These are phyloP conservation scores for Callospermophilus lateralis DNA, from an alignment of 2,113 vertebrate species.

Conservation along the genomic window DNA sequence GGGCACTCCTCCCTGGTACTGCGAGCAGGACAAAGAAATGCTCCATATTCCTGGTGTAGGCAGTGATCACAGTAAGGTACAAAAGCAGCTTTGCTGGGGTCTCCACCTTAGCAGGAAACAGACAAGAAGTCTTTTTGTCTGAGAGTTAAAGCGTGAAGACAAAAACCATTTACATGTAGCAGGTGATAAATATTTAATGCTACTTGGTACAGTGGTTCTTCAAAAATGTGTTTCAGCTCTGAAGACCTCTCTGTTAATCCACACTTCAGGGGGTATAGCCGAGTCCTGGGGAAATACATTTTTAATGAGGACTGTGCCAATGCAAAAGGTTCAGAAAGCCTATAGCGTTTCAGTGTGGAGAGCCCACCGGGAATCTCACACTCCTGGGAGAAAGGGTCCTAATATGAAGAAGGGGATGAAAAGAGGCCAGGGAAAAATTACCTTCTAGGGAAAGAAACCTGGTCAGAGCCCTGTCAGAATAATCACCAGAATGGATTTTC, in stretches of 20 bases:
- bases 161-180: slow-evolving; percentile 66
- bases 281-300: slow-evolving; percentile 67
- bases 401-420: slow-evolving; percentile 53
- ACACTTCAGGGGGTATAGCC: slow-evolving; percentile 15
- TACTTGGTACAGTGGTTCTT: slow-evolving; percentile 60
- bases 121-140: not conserved
- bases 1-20: not conserved
- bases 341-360: not conserved
- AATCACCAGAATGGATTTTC: slow-evolving; percentile 47
- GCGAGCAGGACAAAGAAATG: not conserved
- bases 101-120: not conserved
- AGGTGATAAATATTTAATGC: slow-evolving; percentile 74
- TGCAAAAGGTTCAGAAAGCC: not conserved
- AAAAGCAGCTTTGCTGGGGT: not conserved
- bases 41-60: not conserved
- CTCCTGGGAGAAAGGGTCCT: slow-evolving; percentile 40
- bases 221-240: slow-evolving; percentile 50
- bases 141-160: slow-evolving; percentile 68
- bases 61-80: not conserved
- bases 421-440: not conserved
- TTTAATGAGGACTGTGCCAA: slow-evolving; percentile 73
- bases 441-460: not conserved
- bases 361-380: not conserved
- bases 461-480: slow-evolving; percentile 46
- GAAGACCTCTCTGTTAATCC: slow-evolving; percentile 62